Conservation (phyloP, 2,113 vertebrate species). For the Rattus rattus region DNA sequence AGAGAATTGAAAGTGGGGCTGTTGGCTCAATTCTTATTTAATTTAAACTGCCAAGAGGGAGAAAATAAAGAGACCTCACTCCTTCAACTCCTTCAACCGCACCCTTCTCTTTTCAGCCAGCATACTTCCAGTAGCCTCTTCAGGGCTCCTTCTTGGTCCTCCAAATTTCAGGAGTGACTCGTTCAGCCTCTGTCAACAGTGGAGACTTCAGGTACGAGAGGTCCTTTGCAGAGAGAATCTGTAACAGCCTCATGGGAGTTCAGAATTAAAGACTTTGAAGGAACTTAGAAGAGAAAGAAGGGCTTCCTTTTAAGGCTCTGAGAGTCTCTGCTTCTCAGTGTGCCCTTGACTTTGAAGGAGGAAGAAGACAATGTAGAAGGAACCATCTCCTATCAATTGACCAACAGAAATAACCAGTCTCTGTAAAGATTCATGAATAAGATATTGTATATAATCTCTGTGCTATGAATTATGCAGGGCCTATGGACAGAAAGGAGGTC, state of each 20-base stretch:
- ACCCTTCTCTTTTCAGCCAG: background rate
- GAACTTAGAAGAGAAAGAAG: background rate
- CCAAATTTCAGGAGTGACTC: background rate
- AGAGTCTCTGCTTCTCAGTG: slow-evolving; percentile 47
- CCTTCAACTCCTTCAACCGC: background rate
- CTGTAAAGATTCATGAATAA: slow-evolving; percentile 78
- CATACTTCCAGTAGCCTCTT: background rate
- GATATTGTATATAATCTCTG: slow-evolving; percentile 72
- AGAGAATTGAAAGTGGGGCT: background rate
- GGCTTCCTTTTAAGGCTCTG: background rate
- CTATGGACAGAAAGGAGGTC: slow-evolving; percentile 44
- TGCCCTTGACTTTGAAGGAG: slow-evolving; percentile 35
- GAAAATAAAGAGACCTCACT: slow-evolving; percentile 13
- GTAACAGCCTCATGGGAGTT: background rate
- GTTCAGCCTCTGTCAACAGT: background rate
- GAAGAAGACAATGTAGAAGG: background rate
- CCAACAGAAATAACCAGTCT: slow-evolving; percentile 69
- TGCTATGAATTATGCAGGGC: slow-evolving; percentile 79
- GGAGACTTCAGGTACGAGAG: slow-evolving; percentile 9
- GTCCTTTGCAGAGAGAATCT: background rate
- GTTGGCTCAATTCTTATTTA: slow-evolving; percentile 8
- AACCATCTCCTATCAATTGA: slow-evolving; percentile 68
- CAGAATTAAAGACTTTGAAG: background rate
- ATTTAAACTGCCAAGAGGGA: slow-evolving; percentile 28
- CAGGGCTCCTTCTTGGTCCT: background rate